Percentiles rank a stretch among this genome's conserved stretches.
These are phyloP conservation scores for Hirtodrosophila cameraria DNA, from an alignment of 2,888 invertebrate species.

Conservation along the genomic window DNA sequence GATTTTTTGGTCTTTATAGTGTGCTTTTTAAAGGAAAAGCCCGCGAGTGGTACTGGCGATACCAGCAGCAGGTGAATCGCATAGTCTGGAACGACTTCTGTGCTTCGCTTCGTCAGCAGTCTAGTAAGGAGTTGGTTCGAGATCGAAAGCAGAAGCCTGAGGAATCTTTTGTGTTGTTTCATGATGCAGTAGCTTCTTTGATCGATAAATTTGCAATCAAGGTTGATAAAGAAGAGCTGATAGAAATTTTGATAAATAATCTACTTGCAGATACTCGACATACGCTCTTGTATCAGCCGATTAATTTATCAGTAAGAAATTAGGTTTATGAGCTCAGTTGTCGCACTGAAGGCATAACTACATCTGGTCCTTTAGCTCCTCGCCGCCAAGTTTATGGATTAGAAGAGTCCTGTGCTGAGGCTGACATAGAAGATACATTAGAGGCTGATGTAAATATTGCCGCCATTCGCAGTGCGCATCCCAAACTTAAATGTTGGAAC, in stretches of 20 bases:
- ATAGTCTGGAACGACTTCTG: background rate
- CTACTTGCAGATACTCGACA: slow-evolving; percentile 2
- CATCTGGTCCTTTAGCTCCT: too few relatives aligned
- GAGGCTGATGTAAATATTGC: background rate
- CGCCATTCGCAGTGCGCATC: background rate
- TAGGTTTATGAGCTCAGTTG: too few relatives aligned
- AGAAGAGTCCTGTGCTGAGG: too few relatives aligned
- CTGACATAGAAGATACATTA: too few relatives aligned
- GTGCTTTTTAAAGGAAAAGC: slow-evolving; percentile 1
- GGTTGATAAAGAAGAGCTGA: slow-evolving; percentile 13
- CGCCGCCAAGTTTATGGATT: too few relatives aligned
- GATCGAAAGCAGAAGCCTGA: background rate
- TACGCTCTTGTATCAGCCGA: background rate
- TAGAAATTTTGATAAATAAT: too few relatives aligned
- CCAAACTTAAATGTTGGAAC: background rate
- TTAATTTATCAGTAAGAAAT: too few relatives aligned
- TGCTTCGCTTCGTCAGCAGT: background rate
- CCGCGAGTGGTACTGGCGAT: slow-evolving; percentile 2
- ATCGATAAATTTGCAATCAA: background rate
- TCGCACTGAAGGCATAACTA: too few relatives aligned
- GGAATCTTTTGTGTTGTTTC: background rate
- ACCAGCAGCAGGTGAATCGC: slow-evolving; percentile 8
- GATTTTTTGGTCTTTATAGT: too few relatives aligned
- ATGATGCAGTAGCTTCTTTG: background rate
- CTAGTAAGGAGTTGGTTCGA: background rate